Evolutionary conservation across 2,113 vertebrate species (phyloP).

Genomic region (Solenodon paradoxus): DNA sequence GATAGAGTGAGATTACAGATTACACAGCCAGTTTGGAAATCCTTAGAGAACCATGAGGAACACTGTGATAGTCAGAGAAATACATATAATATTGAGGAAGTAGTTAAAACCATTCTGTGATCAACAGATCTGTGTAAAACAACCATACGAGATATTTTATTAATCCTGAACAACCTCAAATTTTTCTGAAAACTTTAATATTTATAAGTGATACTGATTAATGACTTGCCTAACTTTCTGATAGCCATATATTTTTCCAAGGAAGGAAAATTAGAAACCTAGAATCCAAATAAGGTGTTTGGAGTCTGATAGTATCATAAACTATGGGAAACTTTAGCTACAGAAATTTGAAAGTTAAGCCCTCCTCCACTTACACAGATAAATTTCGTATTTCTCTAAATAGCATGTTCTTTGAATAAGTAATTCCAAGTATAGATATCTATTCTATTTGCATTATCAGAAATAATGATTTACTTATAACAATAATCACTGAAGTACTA

Average conservation of each 20-base stretch:
- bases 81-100: background rate
- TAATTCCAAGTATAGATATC: background rate
- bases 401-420: background rate
- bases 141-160: background rate
- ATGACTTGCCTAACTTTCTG: background rate
- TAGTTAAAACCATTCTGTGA: background rate
- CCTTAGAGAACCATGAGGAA: background rate
- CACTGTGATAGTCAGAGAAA: background rate
- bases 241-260: background rate
- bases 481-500: background rate
- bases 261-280: background rate
- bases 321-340: background rate
- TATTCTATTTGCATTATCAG: background rate
- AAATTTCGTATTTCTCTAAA: background rate
- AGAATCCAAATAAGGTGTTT: background rate
- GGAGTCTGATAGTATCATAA: background rate
- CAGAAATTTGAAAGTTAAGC: background rate
- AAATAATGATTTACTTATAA: background rate
- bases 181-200: background rate
- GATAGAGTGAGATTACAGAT: background rate
- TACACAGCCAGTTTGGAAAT: background rate
- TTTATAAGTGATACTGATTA: no score
- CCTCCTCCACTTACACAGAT: background rate
- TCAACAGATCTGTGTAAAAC: background rate
- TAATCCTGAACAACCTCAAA: background rate